These are phyloP conservation scores for Scaptomyza hsui DNA, from an alignment of 1,140 invertebrate genomes.

Conservation along the genomic window DNA sequence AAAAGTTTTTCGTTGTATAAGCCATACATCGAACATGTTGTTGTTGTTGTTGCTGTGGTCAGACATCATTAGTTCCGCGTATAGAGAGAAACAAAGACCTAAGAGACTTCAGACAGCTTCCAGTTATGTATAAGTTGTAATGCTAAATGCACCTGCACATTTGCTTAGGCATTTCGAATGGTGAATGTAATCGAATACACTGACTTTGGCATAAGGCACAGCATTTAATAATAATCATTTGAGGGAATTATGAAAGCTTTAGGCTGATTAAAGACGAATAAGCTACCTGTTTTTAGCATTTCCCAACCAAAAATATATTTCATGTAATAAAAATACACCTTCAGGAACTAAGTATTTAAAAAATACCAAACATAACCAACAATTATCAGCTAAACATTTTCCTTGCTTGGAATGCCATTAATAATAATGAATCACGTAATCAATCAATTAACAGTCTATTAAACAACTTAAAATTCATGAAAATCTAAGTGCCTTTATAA, in stretches of 20 bases:
- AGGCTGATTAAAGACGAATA: too few relatives aligned
- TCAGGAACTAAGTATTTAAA: neutral
- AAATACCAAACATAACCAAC: neutral
- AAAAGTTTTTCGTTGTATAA: conserved; percentile 67
- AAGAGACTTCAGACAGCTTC: conserved; percentile 20
- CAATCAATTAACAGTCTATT: conserved; percentile 6
- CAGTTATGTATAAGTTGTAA: conserved; percentile 33
- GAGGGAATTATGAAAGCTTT: neutral
- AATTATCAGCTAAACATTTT: neutral
- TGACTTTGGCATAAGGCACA: conserved; percentile 1
- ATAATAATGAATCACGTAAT: conserved; percentile 15
- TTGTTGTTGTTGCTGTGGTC: conserved; percentile 44
- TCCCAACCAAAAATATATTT: too few relatives aligned
- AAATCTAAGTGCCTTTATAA: conserved; percentile 14
- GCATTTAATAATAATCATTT: conserved; percentile 8
- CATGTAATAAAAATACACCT: too few relatives aligned
- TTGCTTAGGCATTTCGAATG: conserved; percentile 15
- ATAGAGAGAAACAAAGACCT: conserved; percentile 24
- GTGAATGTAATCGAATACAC: conserved; percentile 40
- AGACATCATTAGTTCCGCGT: conserved; percentile 70
- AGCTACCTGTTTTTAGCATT: too few relatives aligned
- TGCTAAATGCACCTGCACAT: conserved; percentile 56
- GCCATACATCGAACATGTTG: conserved; percentile 42
- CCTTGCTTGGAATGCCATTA: neutral
- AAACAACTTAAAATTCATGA: conserved; percentile 12